Conservation (phyloP, 2,113 vertebrate genomes). For the Pitta sordida region DNA sequence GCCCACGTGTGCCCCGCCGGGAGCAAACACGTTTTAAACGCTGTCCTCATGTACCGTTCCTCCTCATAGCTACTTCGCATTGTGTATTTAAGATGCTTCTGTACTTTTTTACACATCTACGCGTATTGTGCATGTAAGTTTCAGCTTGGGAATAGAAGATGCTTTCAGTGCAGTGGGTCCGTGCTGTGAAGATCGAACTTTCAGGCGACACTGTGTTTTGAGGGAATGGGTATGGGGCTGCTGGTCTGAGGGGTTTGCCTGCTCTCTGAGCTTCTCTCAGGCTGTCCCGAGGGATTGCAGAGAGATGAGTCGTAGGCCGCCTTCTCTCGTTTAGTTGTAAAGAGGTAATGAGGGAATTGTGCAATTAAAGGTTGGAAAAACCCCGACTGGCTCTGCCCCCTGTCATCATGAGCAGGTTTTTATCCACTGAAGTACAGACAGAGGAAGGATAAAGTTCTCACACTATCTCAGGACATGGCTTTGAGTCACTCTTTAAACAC, state of each 20-base stretch:
- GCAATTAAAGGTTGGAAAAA: not conserved
- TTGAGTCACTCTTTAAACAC: not conserved
- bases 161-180: accelerated
- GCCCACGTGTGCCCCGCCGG: accelerated
- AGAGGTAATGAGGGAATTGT: not conserved
- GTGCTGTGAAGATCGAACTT: not conserved
- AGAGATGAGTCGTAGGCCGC: not conserved
- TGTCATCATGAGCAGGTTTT: accelerated
- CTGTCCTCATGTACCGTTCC: accelerated
- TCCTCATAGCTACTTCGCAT: no score
- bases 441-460: not conserved
- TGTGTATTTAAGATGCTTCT: not conserved
- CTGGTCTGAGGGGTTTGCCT: not conserved
- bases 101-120: accelerated
- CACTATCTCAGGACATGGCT: not conserved
- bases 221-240: not conserved
- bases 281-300: not conserved
- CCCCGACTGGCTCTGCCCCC: not conserved
- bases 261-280: not conserved
- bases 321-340: not conserved
- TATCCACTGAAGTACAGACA: accelerated
- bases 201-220: no score
- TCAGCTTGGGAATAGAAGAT: not conserved
- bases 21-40: not conserved
- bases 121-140: not conserved